Evolutionary conservation across 2,888 invertebrate species (phyloP), one percentile per base, ranked within the genome.

Genomic region (Tetropium fuscum): DNA sequence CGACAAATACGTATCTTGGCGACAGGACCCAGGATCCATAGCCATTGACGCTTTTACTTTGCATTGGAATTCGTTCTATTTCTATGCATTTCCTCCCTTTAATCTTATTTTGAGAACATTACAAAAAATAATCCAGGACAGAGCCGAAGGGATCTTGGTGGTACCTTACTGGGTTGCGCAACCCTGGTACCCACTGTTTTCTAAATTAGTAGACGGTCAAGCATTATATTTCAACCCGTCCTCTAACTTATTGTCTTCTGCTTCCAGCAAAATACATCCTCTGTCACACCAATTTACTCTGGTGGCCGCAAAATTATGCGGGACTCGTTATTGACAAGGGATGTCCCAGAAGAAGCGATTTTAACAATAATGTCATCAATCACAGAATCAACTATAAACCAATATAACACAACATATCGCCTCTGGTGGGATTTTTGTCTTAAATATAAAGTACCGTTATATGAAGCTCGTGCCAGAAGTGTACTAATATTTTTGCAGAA

Each of bases 31-130:
- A 2, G 44, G 13, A 16, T 25, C 25, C 4, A 70, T 55, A 73
- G 63, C 8, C 65, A 38, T 54, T n/a, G 22, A 41, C 13, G 41
- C 20, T 6, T 41, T 41, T 7, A 41, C 41, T 2, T 1, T 41
- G 1, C 2, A 22, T 53, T 47, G 63, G 64, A 19, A 65, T 61
- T 8, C 13, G 7, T 13, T 30, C 1, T 13, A n/a, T 1, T 63
- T 64, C 51, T 75, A 73, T 55, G 74, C 73, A 0, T 75, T 74
- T 22, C 72, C 73, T 0, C 72, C 73, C 1, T 75, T 73, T 53
- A 53, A 64, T 0, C 15, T 71, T 2, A 64, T 74, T 6, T 44
- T 70, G 25, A 66, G 60, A 60, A 45, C 58, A 1, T 27, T 76
- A 8, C 57, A 58, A 53, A 74, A 76, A 53, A 73, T 76, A 10